These are phyloP conservation scores for Leptinotarsa texana DNA, from an alignment of 1,140 invertebrate genomes.

Conservation along the genomic window DNA sequence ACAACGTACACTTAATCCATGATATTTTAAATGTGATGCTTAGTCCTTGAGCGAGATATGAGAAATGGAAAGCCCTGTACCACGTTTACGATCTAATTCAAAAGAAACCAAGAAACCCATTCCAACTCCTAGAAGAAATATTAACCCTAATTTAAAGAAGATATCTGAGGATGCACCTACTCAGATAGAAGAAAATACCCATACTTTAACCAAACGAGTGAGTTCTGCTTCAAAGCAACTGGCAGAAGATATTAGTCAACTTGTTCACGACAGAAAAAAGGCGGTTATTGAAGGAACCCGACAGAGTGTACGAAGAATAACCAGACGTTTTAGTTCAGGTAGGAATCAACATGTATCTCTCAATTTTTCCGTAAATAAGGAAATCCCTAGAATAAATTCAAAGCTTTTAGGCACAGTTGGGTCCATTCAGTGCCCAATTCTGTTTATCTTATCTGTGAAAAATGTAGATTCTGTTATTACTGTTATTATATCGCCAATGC, in stretches of 20 bases:
- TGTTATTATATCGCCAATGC: too few species aligned
- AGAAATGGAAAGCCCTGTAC: conserved; percentile 44
- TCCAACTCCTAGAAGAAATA: conserved; percentile 37
- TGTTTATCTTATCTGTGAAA: too few species aligned
- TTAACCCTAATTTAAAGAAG: conserved; percentile 19
- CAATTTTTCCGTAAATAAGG: too few species aligned
- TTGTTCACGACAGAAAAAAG: conserved; percentile 58
- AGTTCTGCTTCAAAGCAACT: conserved; percentile 57
- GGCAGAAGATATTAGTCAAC: conserved; percentile 59
- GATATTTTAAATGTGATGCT: not conserved
- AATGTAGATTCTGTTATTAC: too few species aligned
- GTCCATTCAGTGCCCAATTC: too few species aligned
- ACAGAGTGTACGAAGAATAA: conserved; percentile 57
- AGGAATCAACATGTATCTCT: too few species aligned
- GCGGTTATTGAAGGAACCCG: conserved; percentile 60
- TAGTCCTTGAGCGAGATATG: not conserved
- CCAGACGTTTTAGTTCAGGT: conserved; percentile 50
- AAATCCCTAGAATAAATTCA: too few species aligned
- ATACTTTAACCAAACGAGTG: conserved; percentile 39
- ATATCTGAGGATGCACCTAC: conserved; percentile 25
- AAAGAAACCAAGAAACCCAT: conserved; percentile 44
- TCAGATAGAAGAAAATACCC: conserved; percentile 29
- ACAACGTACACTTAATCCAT: not conserved
- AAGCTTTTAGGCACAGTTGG: too few species aligned
- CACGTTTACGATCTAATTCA: conserved; percentile 35